phyloP scores from a whole-genome alignment of 1,140 invertebrate species.

The Triops cancriformis region DNA sequence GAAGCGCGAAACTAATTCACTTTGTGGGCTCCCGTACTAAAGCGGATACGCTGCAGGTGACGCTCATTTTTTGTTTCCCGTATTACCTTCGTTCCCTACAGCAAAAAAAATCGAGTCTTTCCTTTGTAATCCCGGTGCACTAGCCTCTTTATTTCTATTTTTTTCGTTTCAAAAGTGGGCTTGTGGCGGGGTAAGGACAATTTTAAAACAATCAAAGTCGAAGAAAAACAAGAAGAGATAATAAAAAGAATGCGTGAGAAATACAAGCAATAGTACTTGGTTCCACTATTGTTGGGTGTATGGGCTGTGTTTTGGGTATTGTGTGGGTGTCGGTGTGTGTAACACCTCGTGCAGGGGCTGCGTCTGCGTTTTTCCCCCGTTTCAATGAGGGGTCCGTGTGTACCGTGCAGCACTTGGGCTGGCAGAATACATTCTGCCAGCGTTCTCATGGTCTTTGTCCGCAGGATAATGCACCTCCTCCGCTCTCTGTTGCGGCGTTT shows the following conservation, averaged over 20 bases:
- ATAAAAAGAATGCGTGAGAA: slow-evolving; percentile 7
- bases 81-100: background rate
- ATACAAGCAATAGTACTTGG: slow-evolving; percentile 2
- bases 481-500: background rate
- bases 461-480: background rate
- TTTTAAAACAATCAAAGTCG: background rate
- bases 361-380: background rate
- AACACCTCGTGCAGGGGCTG: background rate
- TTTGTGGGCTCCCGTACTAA: background rate
- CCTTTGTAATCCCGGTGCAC: background rate
- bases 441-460: background rate
- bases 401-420: background rate
- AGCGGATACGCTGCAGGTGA: background rate
- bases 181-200: background rate
- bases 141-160: background rate
- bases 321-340: background rate
- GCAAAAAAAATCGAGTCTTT: background rate
- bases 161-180: background rate
- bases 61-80: background rate
- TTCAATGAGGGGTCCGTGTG: background rate
- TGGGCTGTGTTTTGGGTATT: background rate
- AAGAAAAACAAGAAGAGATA: slow-evolving; percentile 14
- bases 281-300: background rate
- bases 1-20: background rate
- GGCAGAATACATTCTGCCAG: background rate